Percentiles rank a stretch among this genome's conserved stretches.
Conservation (phyloP, 2,113 vertebrate genomes). For the Hemiscyllium ocellatum region DNA sequence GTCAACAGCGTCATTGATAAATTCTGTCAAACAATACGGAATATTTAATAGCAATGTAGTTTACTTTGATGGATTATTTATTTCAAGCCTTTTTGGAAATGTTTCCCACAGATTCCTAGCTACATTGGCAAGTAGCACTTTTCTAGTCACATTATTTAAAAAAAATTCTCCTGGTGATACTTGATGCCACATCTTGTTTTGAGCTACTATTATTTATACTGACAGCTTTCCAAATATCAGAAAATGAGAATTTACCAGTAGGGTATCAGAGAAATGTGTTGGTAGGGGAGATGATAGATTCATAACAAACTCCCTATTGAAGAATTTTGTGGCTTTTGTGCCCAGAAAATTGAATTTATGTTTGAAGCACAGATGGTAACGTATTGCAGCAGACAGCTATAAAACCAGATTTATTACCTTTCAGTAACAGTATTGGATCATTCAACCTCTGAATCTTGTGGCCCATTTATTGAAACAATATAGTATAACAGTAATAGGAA, state of each 20-base stretch:
- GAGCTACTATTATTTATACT: background rate
- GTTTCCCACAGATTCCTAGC: background rate
- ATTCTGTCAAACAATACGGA: background rate
- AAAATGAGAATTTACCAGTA: background rate
- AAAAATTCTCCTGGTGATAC: background rate
- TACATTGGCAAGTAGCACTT: background rate
- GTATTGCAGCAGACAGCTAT: background rate
- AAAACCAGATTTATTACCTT: slow-evolving; percentile 25
- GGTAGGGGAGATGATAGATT: background rate
- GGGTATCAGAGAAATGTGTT: slow-evolving; percentile 7
- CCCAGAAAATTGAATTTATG: background rate
- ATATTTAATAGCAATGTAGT: background rate
- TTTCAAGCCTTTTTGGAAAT: background rate
- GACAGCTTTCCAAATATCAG: background rate
- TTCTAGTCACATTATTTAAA: no score
- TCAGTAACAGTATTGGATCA: slow-evolving; percentile 16
- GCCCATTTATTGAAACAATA: background rate
- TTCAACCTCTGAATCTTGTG: background rate
- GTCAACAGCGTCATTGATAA: background rate
- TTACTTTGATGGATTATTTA: background rate
- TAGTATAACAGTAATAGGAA: background rate
- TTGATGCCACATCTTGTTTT: background rate
- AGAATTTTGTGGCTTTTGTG: background rate
- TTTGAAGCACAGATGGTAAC: slow-evolving; percentile 14
- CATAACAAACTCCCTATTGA: background rate